Conservation (phyloP, 2,113 vertebrate genomes). For the Toxotes chatareus region DNA sequence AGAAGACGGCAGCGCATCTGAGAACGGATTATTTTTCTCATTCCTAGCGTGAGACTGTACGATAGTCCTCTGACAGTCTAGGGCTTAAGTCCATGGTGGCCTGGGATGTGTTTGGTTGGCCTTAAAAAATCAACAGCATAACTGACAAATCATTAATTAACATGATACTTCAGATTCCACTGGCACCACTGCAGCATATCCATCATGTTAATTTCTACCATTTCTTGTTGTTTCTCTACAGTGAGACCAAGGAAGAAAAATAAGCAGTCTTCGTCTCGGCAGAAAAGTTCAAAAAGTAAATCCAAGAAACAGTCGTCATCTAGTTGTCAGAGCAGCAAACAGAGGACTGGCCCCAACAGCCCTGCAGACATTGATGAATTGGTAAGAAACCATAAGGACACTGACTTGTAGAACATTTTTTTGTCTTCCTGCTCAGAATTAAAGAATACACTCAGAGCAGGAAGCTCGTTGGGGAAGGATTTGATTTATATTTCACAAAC, state of each 20-base stretch:
- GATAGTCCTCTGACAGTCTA: background rate
- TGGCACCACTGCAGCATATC: background rate
- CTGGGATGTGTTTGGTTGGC: background rate
- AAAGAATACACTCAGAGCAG: background rate
- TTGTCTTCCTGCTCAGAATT: too few species aligned
- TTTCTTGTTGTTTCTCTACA: constrained; percentile 73
- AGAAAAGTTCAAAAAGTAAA: constrained; percentile 82
- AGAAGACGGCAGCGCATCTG: background rate
- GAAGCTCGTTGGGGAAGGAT: background rate
- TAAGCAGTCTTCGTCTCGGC: constrained; percentile 79
- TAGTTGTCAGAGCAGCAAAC: constrained; percentile 77
- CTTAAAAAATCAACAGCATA: background rate
- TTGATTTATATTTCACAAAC: background rate
- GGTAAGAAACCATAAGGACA: constrained; percentile 82
- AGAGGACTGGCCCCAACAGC: constrained; percentile 81
- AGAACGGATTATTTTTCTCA: constrained; percentile 1
- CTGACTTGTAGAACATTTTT: too few species aligned
- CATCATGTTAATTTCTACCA: background rate
- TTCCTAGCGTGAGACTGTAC: background rate
- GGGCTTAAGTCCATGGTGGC: background rate
- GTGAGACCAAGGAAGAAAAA: constrained; percentile 92
- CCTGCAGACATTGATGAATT: constrained; percentile 94
- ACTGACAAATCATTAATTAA: background rate
- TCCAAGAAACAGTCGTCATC: constrained; percentile 84
- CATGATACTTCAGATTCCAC: background rate